phyloP scores from a whole-genome alignment of 2,888 invertebrate genomes.

The Athetis lepigone region DNA sequence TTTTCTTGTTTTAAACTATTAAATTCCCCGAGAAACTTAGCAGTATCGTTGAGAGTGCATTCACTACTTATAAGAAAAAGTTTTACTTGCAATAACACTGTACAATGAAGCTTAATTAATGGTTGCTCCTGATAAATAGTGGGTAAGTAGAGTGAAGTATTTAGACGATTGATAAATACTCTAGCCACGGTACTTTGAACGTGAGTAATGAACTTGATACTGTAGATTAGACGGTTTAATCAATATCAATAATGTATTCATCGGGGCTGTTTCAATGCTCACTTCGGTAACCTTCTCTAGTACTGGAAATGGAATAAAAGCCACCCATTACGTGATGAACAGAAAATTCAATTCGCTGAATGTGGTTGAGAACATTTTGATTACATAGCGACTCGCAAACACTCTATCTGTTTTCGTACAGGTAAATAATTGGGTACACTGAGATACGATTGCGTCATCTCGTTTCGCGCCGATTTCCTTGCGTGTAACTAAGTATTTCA shows the following conservation, averaged over 20 bases:
- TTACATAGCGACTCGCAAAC: slow-evolving; percentile 71
- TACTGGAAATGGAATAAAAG: slow-evolving; percentile 67
- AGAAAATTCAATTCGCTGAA: slow-evolving; percentile 74
- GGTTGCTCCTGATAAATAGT: slow-evolving; percentile 52
- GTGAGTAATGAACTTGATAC: slow-evolving; percentile 69
- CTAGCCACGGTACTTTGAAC: slow-evolving; percentile 55
- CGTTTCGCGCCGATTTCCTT: slow-evolving; percentile 61
- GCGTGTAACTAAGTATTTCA: slow-evolving; percentile 34
- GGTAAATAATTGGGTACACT: slow-evolving; percentile 75
- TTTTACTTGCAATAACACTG: slow-evolving; percentile 9
- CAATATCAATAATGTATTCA: slow-evolving; percentile 72
- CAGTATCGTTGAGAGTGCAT: slow-evolving; percentile 29
- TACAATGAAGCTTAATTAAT: slow-evolving; percentile 43
- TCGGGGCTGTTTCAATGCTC: slow-evolving; percentile 64
- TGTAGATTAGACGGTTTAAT: slow-evolving; percentile 66
- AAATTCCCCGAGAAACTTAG: slow-evolving; percentile 21
- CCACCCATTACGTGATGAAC: slow-evolving; percentile 75
- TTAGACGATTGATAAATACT: slow-evolving; percentile 63
- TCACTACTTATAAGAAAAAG: slow-evolving; percentile 4
- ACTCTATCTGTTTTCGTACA: slow-evolving; percentile 65
- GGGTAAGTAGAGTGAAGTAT: slow-evolving; percentile 55
- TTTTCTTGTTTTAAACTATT: slow-evolving; percentile 27
- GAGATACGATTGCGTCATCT: slow-evolving; percentile 66
- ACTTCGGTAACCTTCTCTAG: slow-evolving; percentile 59
- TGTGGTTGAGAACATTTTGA: slow-evolving; percentile 76